Conservation (phyloP, 2,797 vertebrate species). For the Rhynchonycteris naso region DNA sequence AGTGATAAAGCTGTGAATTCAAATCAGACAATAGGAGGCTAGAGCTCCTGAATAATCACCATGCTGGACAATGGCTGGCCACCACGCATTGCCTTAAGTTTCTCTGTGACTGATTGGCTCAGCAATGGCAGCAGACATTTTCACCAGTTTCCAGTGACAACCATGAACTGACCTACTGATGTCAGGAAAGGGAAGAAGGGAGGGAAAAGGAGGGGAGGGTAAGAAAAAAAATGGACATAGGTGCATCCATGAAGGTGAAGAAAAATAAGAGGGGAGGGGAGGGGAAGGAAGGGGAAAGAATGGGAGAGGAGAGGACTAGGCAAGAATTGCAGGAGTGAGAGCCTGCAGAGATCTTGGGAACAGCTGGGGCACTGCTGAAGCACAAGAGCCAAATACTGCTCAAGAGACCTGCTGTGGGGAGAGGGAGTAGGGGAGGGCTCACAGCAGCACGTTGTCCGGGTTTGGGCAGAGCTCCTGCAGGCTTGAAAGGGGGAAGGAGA, state of each 20-base stretch:
- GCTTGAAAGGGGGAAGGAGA: background rate
- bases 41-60: fast-evolving
- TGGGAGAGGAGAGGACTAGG: background rate
- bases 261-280: too few relatives aligned
- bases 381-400: too few relatives aligned
- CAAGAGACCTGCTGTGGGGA: too few relatives aligned
- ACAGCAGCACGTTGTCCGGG: background rate
- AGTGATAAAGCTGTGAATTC: background rate
- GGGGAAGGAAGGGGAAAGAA: too few relatives aligned
- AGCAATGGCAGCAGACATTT: background rate
- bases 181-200: background rate
- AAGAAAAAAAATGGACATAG: too few relatives aligned
- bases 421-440: background rate
- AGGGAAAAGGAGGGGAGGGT: too few relatives aligned
- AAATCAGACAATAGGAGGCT: background rate
- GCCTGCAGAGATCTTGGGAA: background rate
- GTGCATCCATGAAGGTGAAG: too few relatives aligned
- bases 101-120: background rate
- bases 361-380: too few relatives aligned
- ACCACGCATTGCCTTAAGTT: background rate
- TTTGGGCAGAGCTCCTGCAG: slow-evolving; percentile 2
- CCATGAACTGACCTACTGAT: background rate
- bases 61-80: fast-evolving
- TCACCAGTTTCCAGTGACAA: background rate
- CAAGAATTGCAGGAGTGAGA: background rate